Evolutionary conservation across 37 sponge, comb jelly and placozoan species (phyloP).

Genomic region (Amphimedon queenslandica): DNA sequence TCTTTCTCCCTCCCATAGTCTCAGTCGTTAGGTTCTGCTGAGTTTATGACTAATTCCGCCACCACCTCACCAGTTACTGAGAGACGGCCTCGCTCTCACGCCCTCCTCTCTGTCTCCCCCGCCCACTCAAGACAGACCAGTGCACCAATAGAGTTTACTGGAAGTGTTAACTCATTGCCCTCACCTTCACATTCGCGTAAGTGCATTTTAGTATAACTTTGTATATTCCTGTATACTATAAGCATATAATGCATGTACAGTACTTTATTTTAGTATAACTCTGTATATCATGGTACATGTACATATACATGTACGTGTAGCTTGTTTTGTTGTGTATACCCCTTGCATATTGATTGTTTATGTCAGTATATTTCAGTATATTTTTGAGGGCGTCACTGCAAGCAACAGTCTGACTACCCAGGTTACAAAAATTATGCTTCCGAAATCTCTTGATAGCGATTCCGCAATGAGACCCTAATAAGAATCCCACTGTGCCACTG

Average conservation of each 20-base stretch:
- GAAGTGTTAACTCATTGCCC: neutral
- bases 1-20: neutral
- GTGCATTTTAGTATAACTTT: too few relatives aligned
- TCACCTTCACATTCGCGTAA: neutral
- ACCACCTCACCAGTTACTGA: neutral
- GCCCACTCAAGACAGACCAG: neutral
- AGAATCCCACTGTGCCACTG: conserved; percentile 81
- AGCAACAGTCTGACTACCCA: conserved; percentile 67
- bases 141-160: neutral
- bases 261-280: too few relatives aligned
- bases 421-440: conserved; percentile 94
- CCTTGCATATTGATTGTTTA: too few relatives aligned
- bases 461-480: conserved; percentile 74
- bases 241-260: too few relatives aligned
- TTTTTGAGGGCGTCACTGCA: conserved; percentile 75
- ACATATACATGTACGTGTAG: too few relatives aligned
- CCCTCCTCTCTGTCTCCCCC: neutral
- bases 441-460: conserved; percentile 99
- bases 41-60: neutral
- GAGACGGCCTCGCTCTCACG: neutral
- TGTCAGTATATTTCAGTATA: too few relatives aligned
- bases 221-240: too few relatives aligned
- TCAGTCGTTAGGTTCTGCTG: neutral
- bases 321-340: too few relatives aligned
- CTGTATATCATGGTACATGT: too few relatives aligned